Conservation (phyloP, 2,113 vertebrate genomes). For the Elaphurus davidianus region DNA sequence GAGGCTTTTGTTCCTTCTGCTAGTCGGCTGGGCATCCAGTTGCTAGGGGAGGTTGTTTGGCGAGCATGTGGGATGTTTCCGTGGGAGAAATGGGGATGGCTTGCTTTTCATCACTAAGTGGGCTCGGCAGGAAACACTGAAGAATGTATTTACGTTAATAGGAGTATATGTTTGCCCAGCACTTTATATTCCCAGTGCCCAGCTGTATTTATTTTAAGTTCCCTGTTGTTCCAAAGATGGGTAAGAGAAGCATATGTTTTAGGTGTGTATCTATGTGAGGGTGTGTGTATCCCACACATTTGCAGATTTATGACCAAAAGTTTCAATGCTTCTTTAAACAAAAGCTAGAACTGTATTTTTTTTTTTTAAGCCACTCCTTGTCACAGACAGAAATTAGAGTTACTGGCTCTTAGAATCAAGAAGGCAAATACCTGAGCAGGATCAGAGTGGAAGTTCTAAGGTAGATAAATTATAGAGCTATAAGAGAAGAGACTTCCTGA, state of each 20-base stretch:
- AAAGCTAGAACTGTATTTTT: background rate
- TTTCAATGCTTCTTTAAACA: constrained; percentile 28
- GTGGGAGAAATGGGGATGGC: background rate
- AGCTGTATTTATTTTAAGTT: constrained; percentile 70
- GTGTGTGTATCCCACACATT: background rate
- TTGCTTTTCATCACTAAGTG: constrained; percentile 47
- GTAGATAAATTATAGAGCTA: background rate
- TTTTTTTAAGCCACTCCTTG: background rate
- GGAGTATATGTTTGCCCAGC: constrained; percentile 51
- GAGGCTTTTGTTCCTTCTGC: background rate
- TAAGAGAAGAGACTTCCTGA: background rate
- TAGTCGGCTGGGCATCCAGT: background rate
- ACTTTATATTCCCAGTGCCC: background rate
- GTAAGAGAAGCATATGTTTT: background rate
- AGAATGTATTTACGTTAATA: constrained; percentile 41
- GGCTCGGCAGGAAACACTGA: constrained; percentile 53
- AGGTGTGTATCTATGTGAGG: background rate
- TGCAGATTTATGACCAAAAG: background rate
- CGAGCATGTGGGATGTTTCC: background rate
- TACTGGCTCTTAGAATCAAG: background rate
- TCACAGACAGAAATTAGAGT: background rate
- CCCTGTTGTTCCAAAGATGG: constrained; percentile 24
- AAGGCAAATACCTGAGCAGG: constrained; percentile 30
- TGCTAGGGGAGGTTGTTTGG: background rate
- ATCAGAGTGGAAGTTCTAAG: background rate